Evolutionary conservation across 2,113 vertebrate genomes (phyloP), one percentile per base, ranked within the genome.

Genomic region (Epinephelus moara): DNA sequence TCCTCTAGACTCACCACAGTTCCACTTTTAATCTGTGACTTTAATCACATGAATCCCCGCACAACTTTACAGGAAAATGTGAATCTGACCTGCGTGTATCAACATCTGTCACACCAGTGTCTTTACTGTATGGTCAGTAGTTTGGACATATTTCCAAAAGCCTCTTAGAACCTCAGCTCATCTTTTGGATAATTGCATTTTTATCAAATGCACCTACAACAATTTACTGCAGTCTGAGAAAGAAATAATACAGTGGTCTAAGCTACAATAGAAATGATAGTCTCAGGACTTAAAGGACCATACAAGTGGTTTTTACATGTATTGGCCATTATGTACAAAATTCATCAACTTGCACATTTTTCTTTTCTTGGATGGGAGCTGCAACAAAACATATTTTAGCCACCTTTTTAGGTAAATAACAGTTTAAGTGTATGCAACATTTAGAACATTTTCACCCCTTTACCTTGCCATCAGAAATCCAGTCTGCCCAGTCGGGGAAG

Each of bases 21-120:
- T 88, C 75, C 76, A 78, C 63, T 85, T 88, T 75, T 45, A 11
- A 50, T 59, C 27, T 47, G 9, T 4, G n/a, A 8, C 62, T 30
- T 30, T 3, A 40, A 33, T n/a, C 27, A 75, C 70, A 66, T 57
- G 25, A 14, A 19, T 18, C 56, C 37, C 53, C 57, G 37, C 42
- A 47, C 25, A 59, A 40, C 21, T 13, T 15, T 12, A n/a, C 14
- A 70, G 59, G 61, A 75, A 75, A 68, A 25, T 66, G 0, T 72
- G 19, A 45, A 49, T 57, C 49, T 30, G 30, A 49, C 2, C 37
- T 50, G 18, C 7, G 11, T 53, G 3, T 15, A 6, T 47, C 40
- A 49, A 18, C 12, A 4, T 61, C 14, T 17, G 18, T 37, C 21
- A 14, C 15, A 11, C 30, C 4, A 30, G 12, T n/a, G 10, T 53